Evolutionary conservation across 1,140 invertebrate species (phyloP).

Genomic region (Sipha flava): DNA sequence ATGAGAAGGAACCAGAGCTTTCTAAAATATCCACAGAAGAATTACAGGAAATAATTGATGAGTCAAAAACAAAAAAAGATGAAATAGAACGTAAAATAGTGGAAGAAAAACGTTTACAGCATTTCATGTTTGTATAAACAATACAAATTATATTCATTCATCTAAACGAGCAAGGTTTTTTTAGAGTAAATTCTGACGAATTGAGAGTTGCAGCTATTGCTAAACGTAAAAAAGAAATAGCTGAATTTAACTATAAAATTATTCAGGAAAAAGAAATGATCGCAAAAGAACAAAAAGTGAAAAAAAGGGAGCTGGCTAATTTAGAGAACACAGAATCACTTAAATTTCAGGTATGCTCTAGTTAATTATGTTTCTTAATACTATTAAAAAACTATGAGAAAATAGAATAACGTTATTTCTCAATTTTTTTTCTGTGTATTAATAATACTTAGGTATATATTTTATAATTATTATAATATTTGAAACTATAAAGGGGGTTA

Average conservation of each 20-base stretch:
- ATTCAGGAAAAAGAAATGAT: not conserved
- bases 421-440: too few species aligned
- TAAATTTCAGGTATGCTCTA: not conserved
- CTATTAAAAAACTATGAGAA: too few species aligned
- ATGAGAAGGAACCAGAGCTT: not conserved
- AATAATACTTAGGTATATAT: too few species aligned
- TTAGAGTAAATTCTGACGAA: slow-evolving; percentile 3
- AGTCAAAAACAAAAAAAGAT: not conserved
- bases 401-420: too few species aligned
- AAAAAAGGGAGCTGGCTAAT: not conserved
- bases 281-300: not conserved
- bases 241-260: not conserved
- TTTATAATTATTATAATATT: too few species aligned
- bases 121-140: not conserved
- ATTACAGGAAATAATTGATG: not conserved
- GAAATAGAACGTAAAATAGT: slow-evolving; percentile 2
- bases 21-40: not conserved
- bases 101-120: slow-evolving; percentile 9
- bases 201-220: not conserved
- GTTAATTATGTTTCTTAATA: too few species aligned
- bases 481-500: too few species aligned
- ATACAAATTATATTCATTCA: not conserved
- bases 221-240: slow-evolving; percentile 1
- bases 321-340: not conserved
- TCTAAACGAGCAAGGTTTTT: not conserved